These are phyloP conservation scores for Zaprionus camerounensis DNA, from an alignment of 1,140 invertebrate genomes.

Conservation along the genomic window DNA sequence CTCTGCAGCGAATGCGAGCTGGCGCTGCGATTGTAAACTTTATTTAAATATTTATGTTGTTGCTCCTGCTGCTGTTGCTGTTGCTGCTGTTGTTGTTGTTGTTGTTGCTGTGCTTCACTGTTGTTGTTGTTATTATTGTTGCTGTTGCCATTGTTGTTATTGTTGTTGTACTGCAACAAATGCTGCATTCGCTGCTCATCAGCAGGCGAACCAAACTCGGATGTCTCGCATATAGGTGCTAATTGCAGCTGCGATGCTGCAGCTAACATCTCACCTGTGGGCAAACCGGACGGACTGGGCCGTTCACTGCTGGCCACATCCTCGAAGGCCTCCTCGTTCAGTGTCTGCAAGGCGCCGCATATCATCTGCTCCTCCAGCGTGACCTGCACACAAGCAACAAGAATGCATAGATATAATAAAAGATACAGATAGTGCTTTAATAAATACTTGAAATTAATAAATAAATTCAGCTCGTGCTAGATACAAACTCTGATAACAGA, in stretches of 20 bases:
- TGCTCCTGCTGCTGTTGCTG: slow-evolving; percentile 38
- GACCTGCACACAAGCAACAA: slow-evolving; percentile 87
- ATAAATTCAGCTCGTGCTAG: not conserved
- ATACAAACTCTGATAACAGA: too few relatives aligned
- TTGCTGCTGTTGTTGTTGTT: slow-evolving; percentile 34
- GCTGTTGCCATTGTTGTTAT: slow-evolving; percentile 24
- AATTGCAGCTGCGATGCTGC: slow-evolving; percentile 82
- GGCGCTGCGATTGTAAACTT: slow-evolving; percentile 73
- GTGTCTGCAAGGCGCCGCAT: slow-evolving; percentile 94
- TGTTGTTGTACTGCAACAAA: slow-evolving; percentile 56
- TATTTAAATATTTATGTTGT: slow-evolving; percentile 60
- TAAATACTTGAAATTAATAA: not conserved
- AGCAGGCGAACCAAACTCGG: slow-evolving; percentile 82
- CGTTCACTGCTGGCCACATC: slow-evolving; percentile 89
- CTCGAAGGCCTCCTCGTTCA: slow-evolving; percentile 96
- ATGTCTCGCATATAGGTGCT: slow-evolving; percentile 83
- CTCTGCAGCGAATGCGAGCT: slow-evolving; percentile 79
- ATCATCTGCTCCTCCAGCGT: slow-evolving; percentile 97
- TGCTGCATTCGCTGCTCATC: slow-evolving; percentile 67
- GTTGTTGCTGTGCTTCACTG: not conserved
- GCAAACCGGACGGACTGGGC: slow-evolving; percentile 84
- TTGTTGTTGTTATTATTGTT: slow-evolving; percentile 43
- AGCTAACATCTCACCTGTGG: slow-evolving; percentile 84
- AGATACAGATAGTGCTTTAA: not conserved
- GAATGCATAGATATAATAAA: not conserved